A percentile compares a stretch with the other conserved stretches of the same genome.
Conservation (phyloP, 2,113 vertebrate species). For the Centropus bengalensis region DNA sequence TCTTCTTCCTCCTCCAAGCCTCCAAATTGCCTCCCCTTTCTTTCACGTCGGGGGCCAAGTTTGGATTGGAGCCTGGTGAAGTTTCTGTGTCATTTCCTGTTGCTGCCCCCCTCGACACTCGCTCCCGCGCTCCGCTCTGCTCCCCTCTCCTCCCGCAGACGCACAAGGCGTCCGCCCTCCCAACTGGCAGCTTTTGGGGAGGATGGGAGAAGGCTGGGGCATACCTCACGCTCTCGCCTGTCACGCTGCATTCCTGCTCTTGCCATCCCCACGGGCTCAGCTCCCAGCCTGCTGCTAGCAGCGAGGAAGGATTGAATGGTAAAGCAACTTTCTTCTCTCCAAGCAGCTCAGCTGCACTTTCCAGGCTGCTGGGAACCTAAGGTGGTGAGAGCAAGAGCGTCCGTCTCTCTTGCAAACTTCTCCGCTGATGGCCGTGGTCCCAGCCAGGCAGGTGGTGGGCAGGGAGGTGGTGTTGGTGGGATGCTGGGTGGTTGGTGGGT, state of each 20-base stretch:
- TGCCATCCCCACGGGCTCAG: not conserved
- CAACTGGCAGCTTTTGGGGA: not conserved
- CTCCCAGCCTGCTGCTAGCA: not conserved
- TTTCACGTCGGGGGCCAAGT: conserved; percentile 57
- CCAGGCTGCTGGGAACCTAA: not conserved
- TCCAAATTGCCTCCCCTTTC: conserved; percentile 13
- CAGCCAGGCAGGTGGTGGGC: not conserved
- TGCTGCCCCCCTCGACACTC: conserved; percentile 63
- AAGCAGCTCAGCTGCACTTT: not conserved
- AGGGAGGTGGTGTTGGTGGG: not conserved
- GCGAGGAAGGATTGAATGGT: not conserved
- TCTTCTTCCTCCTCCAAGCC: not conserved
- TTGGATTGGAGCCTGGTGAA: conserved; percentile 71
- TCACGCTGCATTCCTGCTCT: conserved; percentile 69
- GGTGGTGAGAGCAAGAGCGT: not conserved
- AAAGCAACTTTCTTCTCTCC: not conserved
- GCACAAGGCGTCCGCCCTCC: not conserved
- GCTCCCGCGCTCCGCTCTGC: conserved; percentile 6
- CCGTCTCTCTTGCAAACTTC: not conserved
- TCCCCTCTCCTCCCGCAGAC: conserved; percentile 35
- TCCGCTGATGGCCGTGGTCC: rapidly evolving
- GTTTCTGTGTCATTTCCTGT: conserved; percentile 81
- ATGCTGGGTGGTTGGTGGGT: not conserved
- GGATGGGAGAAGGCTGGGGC: conserved; percentile 27
- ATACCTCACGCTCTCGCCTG: conserved; percentile 55